Evolutionary conservation across 2,797 vertebrate species (phyloP), one percentile per base, ranked within the genome.

Genomic region (Myripristis jacobus): DNA sequence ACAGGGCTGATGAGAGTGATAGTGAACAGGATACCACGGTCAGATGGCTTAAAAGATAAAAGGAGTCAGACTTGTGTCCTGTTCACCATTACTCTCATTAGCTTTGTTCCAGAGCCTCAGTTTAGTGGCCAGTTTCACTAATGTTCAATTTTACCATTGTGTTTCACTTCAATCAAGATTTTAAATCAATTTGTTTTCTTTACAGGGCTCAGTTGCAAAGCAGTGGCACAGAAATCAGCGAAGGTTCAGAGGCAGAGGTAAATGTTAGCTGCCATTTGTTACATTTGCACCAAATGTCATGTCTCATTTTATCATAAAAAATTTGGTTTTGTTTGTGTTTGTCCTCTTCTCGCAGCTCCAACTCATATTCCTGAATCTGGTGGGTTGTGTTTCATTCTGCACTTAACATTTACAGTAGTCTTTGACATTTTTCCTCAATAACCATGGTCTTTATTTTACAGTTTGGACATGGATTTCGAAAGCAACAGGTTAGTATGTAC

Each of bases 401-500:
- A 7, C 21, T 38, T 24, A 31, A 19, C 1, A 9, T 9, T 19
- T 31, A 21, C 21, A 21, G 13, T 41, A 12, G 11, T 41, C 13
- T 41, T 18, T 43, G 21, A 25, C 3, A 43, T 43, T 8, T 24
- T 46, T 56, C 22, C 22, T 2, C 29, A 1, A 41, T 8, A 19
- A 51, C 31, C 0, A n/a, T 50, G 1, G 3, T 34, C 21, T 31
- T 67, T 44, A 55, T 64, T 67, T 74, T 73, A 19, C 27, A 82
- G 83, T 57, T 10, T 85, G 79, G 76, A 18, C 78, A 16, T 71
- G 15, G 57, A 76, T 83, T 18, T 65, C 16, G 41, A 71, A 66
- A 50, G 22, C 27, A 63, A 8, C 36, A 80, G 83, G 83, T 88
- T 73, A 60, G 34, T 7, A 41, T 34, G 22, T 2, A n/a, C 34